phyloP scores from a whole-genome alignment of 2,113 vertebrate species.

The Columba janthina region DNA sequence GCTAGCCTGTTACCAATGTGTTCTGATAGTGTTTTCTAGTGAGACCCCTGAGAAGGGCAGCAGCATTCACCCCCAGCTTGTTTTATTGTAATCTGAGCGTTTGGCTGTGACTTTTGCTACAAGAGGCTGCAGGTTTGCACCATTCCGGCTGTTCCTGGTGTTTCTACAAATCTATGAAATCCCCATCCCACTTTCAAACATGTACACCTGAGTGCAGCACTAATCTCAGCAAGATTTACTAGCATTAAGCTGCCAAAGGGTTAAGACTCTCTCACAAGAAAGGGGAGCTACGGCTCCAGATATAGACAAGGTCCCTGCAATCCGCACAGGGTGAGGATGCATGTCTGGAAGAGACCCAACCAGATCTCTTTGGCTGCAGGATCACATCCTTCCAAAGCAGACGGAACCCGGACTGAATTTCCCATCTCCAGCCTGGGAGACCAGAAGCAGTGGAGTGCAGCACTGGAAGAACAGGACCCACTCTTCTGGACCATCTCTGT shows the following conservation, averaged over 20 bases:
- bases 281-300: not conserved
- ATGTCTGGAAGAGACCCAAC: not conserved
- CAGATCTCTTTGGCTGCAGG: slow-evolving; percentile 60
- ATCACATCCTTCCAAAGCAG: slow-evolving; percentile 5
- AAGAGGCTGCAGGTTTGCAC: not conserved
- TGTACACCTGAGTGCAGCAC: not conserved
- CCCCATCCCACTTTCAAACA: not conserved
- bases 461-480: slow-evolving; percentile 21
- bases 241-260: not conserved
- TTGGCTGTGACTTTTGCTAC: not conserved
- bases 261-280: not conserved
- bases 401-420: slow-evolving; percentile 69
- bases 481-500: slow-evolving; percentile 68
- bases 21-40: not conserved
- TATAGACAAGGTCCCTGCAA: not conserved
- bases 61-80: not conserved
- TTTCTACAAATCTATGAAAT: not conserved
- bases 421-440: slow-evolving; percentile 54
- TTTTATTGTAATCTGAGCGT: not conserved
- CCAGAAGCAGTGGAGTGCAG: slow-evolving; percentile 73
- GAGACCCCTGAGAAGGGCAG: not conserved
- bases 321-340: not conserved
- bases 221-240: not conserved
- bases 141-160: not conserved
- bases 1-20: not conserved